Base-by-base conservation (phyloP, 2,797 vertebrate genomes). In the Hipposideros larvatus region DNA sequence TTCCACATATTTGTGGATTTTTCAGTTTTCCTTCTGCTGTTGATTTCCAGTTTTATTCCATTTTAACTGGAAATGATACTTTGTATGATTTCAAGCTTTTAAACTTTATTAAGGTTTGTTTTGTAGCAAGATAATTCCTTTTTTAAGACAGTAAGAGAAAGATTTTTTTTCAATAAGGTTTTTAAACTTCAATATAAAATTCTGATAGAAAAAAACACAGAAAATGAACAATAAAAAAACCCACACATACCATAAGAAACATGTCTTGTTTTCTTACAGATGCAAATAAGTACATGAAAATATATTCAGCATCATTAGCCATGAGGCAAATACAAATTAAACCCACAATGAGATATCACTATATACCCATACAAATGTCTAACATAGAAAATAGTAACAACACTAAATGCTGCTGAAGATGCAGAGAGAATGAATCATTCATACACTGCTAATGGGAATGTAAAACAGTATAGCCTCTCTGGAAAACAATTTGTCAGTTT, bases 201-300 rank as follows among this genome's bases (percentile, higher is more conserved):
- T 31, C 22, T 46, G 46, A 11, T 95, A 41, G n/a, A 41, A 90
- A 90, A 37, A 71, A 85, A 85, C 7, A 53, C 18, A 86, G 4
- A 65, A 95, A 65, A 70, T 43, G 26, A 92, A 15, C 18, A 51
- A 51, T 13, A 37, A 75, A 61, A 65, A 19, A 37, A 37, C 37
- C 48, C 51, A 46, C 46, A 46, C 75, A 18, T 28, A 73, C 57
- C 21, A 41, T n/a, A 87, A 14, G 7, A 79, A 43, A 46, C 34
- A 75, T 74, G 7, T 61, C 31, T 55, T 74, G 77, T 85, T 94
- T 41, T 41, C n/a, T 65, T 71, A 82, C 2, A 73, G 43, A 34
- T 37, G 65, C 53, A 96, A 86, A 85, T 77, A 94, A 75, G 8
- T 19, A 73, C 41, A 63, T 65, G 24, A 90, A 92, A 92, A 86